These are phyloP conservation scores for Euthynnus affinis DNA, from an alignment of 2,797 vertebrate species.

Conservation along the genomic window DNA sequence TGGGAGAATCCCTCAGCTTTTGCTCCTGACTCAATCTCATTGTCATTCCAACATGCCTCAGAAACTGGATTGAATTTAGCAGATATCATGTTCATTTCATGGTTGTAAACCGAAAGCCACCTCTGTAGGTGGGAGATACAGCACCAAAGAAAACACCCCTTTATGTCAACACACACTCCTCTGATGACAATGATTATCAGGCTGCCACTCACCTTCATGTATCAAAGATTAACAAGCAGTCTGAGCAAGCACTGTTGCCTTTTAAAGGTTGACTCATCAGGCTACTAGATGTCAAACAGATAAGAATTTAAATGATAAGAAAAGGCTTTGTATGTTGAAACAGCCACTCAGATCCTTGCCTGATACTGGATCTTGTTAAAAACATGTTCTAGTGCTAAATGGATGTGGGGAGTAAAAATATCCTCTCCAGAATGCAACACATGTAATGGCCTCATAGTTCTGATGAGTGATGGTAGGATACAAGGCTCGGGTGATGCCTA, in stretches of 20 bases:
- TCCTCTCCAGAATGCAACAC: slow-evolving; percentile 50
- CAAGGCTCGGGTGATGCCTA: slow-evolving; percentile 40
- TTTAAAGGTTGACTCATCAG: slow-evolving; percentile 39
- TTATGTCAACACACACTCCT: slow-evolving; percentile 43
- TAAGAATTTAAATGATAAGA: slow-evolving; percentile 9
- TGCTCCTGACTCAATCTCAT: slow-evolving; percentile 4
- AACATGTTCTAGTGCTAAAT: neutral
- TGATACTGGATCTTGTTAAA: slow-evolving; percentile 9
- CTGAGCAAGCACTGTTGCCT: slow-evolving; percentile 41
- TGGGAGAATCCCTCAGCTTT: slow-evolving; percentile 15
- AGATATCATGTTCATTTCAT: slow-evolving; percentile 37
- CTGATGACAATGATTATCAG: slow-evolving; percentile 67
- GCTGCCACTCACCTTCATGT: slow-evolving; percentile 30
- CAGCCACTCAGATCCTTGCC: neutral
- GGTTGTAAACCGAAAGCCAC: slow-evolving; percentile 57
- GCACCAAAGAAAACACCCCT: slow-evolving; percentile 52
- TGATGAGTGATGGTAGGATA: slow-evolving; percentile 56
- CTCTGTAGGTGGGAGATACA: slow-evolving; percentile 11
- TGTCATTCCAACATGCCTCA: slow-evolving; percentile 29
- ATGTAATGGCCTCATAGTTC: slow-evolving; percentile 37
- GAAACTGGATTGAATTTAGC: slow-evolving; percentile 12
- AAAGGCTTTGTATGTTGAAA: slow-evolving; percentile 13
- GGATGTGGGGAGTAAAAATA: slow-evolving; percentile 62
- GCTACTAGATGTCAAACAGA: slow-evolving; percentile 34
- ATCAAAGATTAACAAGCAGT: slow-evolving; percentile 61